phyloP scores from a whole-genome alignment of 1,140 invertebrate species.

The Drosophila sp. region DNA sequence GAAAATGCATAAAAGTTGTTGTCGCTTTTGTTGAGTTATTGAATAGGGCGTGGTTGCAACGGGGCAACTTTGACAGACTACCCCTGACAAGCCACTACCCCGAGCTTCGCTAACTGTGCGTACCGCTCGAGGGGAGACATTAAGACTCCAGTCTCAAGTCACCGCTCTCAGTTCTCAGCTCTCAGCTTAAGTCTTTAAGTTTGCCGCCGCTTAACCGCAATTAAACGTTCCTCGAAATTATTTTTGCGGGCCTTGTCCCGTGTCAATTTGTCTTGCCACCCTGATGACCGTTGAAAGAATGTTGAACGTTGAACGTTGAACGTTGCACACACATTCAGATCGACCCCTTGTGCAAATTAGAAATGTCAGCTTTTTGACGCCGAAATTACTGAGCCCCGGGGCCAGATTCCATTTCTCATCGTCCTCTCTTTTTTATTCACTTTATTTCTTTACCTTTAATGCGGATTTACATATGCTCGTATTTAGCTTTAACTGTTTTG shows the following conservation, averaged over 20 bases:
- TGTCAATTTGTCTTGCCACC: constrained; percentile 78
- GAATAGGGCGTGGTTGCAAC: constrained; percentile 68
- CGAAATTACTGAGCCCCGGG: constrained; percentile 65
- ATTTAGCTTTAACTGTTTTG: constrained; percentile 69
- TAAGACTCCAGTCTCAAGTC: constrained; percentile 21
- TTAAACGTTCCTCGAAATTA: constrained; percentile 72
- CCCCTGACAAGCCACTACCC: constrained; percentile 35
- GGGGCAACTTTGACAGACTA: constrained; percentile 50
- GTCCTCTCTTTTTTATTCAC: not conserved
- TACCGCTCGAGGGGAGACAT: constrained; percentile 23
- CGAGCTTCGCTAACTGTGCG: not conserved
- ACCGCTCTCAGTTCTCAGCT: constrained; percentile 11
- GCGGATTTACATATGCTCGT: constrained; percentile 69
- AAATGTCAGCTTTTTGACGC: constrained; percentile 79
- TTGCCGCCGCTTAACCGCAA: constrained; percentile 71
- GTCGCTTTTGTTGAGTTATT: constrained; percentile 74
- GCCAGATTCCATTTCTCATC: constrained; percentile 54
- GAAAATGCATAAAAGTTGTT: constrained; percentile 74
- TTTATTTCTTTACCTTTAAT: constrained; percentile 25
- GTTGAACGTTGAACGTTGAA: not conserved
- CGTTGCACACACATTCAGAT: not conserved
- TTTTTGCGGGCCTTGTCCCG: constrained; percentile 63
- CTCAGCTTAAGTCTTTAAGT: constrained; percentile 61
- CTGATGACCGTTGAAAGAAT: constrained; percentile 41
- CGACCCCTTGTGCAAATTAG: constrained; percentile 68